Base-by-base conservation (phyloP, 1,140 invertebrate species). In the Saccostrea echinata region DNA sequence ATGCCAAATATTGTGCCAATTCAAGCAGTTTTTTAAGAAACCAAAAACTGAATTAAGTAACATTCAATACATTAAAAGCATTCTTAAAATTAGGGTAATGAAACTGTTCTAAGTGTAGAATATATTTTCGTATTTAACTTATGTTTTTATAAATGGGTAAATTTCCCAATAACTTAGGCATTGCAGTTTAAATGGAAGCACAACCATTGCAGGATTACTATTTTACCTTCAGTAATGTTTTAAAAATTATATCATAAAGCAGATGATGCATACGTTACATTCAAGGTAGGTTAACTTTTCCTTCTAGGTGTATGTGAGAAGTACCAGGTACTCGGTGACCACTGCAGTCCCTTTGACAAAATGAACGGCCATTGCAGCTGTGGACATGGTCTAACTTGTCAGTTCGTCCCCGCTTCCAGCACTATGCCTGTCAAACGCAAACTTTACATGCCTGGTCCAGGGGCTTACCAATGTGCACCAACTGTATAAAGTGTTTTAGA, bases 231-330 rank as follows among this genome's bases (percentile, higher is more conserved):
- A 68, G n/a, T n/a, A n/a, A n/a, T n/a, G n/a, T n/a, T n/a, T n/a
- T n/a, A n/a, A n/a, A n/a, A n/a, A n/a, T n/a, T n/a, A n/a, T n/a
- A n/a, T n/a, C n/a, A n/a, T n/a, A n/a, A n/a, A n/a, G n/a, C n/a
- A n/a, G n/a, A n/a, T n/a, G n/a, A n/a, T n/a, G n/a, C n/a, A n/a
- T n/a, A n/a, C n/a, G n/a, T n/a, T n/a, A n/a, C n/a, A n/a, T n/a
- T n/a, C n/a, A n/a, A n/a, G n/a, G n/a, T n/a, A n/a, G 2, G 27
- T 68, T 8, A 21, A n/a, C 0, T 52, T 53, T 52, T 57, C 13
- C 52, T 84, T 55, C 18, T 18, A 84, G 83, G 83, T 61, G 83
- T 84, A 52, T 88, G 87, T 85, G 87, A 88, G 53, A 88, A 61
- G 30, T 88, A 84, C 61, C 52, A 27, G 52, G 21, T n/a, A 18